Percentiles rank a stretch among this genome's conserved stretches.
Conservation (phyloP, 2,797 vertebrate genomes). For the Malacoctenus gilli region DNA sequence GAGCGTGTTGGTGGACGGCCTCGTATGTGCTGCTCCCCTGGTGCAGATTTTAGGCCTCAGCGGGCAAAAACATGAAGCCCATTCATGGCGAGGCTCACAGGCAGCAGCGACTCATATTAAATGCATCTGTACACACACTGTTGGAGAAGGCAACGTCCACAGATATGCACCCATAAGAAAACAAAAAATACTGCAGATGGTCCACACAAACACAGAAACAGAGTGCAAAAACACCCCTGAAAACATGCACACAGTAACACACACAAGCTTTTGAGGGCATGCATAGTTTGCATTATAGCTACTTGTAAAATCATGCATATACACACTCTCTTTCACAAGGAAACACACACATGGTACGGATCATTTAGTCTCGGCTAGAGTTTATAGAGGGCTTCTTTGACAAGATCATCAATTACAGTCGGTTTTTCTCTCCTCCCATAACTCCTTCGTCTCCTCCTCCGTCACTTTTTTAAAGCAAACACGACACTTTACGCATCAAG, state of each 20-base stretch:
- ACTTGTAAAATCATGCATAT: conserved; percentile 19
- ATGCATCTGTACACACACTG: conserved; percentile 32
- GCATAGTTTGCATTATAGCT: conserved; percentile 20
- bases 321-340: conserved; percentile 24
- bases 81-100: conserved; percentile 46
- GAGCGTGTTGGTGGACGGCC: conserved; percentile 6
- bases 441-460: no score
- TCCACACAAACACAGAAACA: conserved; percentile 4
- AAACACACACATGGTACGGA: conserved; percentile 23
- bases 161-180: conserved; percentile 2
- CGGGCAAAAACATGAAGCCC: conserved; percentile 52
- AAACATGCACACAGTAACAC: conserved; percentile 16
- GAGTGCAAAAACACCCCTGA: conserved; percentile 30
- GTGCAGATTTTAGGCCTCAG: conserved; percentile 49
- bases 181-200: conserved; percentile 7
- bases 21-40: conserved; percentile 37
- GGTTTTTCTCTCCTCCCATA: conserved; percentile 3
- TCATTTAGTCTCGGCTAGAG: conserved; percentile 55
- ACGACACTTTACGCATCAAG: no score
- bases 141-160: conserved; percentile 21
- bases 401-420: conserved; percentile 57
- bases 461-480: no score
- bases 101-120: conserved; percentile 4
- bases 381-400: conserved; percentile 53
- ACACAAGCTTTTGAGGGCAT: conserved; percentile 6